Conservation (phyloP, 2,797 vertebrate species). For the Iguana delicatissima region DNA sequence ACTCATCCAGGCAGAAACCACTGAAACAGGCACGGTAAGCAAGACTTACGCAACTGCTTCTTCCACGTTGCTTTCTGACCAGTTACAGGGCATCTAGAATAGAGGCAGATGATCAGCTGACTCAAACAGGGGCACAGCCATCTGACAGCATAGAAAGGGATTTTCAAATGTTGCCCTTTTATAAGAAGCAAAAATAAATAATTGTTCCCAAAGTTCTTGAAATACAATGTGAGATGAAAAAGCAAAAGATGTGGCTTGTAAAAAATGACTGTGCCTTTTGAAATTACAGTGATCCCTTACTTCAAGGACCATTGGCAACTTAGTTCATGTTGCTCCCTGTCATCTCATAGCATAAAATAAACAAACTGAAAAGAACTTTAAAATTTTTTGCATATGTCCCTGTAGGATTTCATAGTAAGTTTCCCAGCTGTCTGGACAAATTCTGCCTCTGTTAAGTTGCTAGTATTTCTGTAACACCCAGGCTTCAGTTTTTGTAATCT, state of each 20-base stretch:
- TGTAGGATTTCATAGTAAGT: neutral
- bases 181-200: neutral
- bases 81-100: neutral
- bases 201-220: neutral
- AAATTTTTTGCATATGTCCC: neutral
- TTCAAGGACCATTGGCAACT: neutral
- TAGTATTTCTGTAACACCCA: neutral
- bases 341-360: neutral
- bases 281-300: neutral
- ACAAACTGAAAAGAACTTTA: neutral
- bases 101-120: neutral
- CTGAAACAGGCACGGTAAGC: conserved; percentile 84
- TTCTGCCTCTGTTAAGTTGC: neutral
- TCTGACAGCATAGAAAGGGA: neutral
- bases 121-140: neutral
- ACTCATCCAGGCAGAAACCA: conserved; percentile 89
- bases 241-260: neutral
- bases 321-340: neutral
- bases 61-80: neutral
- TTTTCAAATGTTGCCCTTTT: neutral
- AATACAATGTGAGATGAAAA: neutral
- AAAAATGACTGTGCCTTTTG: neutral
- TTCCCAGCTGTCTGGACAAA: neutral
- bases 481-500: neutral
- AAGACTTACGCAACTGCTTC: neutral